Percentiles rank a stretch among this genome's conserved stretches.
Conservation (phyloP, 2,113 vertebrate genomes). For the Dromaius novaehollandiae region DNA sequence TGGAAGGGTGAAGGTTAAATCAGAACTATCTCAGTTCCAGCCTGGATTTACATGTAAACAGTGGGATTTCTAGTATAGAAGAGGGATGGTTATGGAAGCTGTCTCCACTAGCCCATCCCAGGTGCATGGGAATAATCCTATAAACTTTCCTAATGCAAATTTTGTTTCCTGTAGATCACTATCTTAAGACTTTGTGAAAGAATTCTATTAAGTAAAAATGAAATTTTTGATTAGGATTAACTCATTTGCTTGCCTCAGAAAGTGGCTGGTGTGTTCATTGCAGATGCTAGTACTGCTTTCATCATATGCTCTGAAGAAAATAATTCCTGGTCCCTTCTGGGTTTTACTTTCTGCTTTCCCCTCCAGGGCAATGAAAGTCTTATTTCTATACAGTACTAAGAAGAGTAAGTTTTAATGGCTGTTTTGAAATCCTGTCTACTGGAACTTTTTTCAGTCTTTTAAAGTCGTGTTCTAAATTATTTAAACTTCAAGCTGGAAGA, state of each 20-base stretch:
- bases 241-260: neutral
- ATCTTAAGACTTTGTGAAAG: neutral
- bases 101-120: neutral
- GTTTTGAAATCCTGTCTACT: neutral
- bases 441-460: neutral
- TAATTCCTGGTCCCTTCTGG: neutral
- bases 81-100: neutral
- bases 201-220: neutral
- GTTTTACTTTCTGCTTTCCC: neutral
- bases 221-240: neutral
- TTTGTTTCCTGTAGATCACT: neutral
- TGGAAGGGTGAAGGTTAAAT: neutral
- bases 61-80: neutral
- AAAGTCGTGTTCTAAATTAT: neutral
- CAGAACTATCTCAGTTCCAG: neutral
- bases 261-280: neutral
- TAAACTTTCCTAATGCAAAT: neutral
- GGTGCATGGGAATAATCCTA: neutral
- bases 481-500: neutral
- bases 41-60: neutral
- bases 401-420: neutral
- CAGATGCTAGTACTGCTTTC: neutral
- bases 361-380: neutral
- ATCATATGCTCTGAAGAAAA: fast-evolving
- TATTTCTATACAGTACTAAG: neutral